Conservation (phyloP, 1,140 invertebrate genomes). For the Drosophila pachea region DNA sequence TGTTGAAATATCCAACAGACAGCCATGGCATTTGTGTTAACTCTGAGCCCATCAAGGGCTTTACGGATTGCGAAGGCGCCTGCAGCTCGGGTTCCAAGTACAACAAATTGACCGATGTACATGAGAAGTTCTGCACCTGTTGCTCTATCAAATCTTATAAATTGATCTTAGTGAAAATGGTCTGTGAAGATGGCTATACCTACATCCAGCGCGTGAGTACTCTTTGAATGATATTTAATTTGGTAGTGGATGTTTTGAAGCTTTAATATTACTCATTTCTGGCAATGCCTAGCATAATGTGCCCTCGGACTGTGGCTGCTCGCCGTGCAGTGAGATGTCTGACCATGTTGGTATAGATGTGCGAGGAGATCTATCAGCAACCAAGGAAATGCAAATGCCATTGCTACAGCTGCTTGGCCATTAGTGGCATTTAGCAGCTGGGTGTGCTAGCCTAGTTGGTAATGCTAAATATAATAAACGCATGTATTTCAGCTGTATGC, state of each 20-base stretch:
- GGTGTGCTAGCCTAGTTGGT: conserved; percentile 4
- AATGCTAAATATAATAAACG: conserved; percentile 15
- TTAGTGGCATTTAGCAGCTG: conserved; percentile 1
- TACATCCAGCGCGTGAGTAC: conserved; percentile 54
- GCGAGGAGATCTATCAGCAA: conserved; percentile 25
- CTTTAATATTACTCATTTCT: neutral
- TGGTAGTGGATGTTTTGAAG: too few species aligned
- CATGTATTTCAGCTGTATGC: neutral
- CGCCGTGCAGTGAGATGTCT: conserved; percentile 52
- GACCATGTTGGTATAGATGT: conserved; percentile 48
- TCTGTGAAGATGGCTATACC: conserved; percentile 67
- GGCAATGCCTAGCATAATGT: conserved; percentile 57
- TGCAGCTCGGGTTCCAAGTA: conserved; percentile 85
- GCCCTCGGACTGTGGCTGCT: conserved; percentile 61
- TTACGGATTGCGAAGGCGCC: conserved; percentile 84
- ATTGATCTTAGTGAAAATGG: conserved; percentile 65
- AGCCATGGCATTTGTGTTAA: conserved; percentile 83
- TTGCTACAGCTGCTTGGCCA: conserved; percentile 46
- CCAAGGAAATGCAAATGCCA: conserved; percentile 34
- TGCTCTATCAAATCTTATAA: conserved; percentile 69
- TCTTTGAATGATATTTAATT: neutral
- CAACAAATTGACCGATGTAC: conserved; percentile 76
- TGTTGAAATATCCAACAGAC: conserved; percentile 79
- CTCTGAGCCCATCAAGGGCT: conserved; percentile 80
- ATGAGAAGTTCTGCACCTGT: conserved; percentile 75